These are phyloP conservation scores for Poecile atricapillus DNA, from an alignment of 2,113 vertebrate genomes.

Conservation along the genomic window DNA sequence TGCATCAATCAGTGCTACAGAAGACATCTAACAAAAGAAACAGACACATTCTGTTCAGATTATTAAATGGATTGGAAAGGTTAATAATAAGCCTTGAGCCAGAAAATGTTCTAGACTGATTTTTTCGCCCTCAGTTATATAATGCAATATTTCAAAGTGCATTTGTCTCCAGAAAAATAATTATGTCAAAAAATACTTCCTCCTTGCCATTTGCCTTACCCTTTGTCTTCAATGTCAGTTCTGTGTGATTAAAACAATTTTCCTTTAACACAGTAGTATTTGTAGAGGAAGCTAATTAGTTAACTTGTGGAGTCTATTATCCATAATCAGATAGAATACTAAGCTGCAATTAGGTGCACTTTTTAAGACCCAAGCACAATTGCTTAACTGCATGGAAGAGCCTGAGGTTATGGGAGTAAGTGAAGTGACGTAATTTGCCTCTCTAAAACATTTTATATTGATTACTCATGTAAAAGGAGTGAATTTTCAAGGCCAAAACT, in stretches of 20 bases:
- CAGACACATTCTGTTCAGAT: background rate
- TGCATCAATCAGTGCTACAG: background rate
- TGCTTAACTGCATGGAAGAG: background rate
- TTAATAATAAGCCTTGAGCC: background rate
- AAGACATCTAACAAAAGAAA: background rate
- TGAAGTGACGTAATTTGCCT: background rate
- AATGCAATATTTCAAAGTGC: background rate
- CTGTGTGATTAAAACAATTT: background rate
- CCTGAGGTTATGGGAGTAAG: background rate
- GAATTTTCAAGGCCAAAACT: background rate
- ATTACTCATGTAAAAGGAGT: background rate
- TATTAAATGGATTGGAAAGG: background rate
- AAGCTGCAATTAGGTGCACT: background rate
- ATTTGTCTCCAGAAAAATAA: background rate
- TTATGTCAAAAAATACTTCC: background rate
- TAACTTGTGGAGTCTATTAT: background rate
- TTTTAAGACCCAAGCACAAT: background rate
- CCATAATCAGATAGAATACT: background rate
- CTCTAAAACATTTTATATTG: background rate
- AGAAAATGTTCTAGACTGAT: background rate
- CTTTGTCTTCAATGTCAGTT: background rate
- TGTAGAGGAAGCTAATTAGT: background rate
- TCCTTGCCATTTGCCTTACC: background rate
- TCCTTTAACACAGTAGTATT: background rate
- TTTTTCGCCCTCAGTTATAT: fast-evolving